These are phyloP conservation scores for Muscicapa adusta DNA, from an alignment of 2,113 vertebrate genomes.

Conservation along the genomic window DNA sequence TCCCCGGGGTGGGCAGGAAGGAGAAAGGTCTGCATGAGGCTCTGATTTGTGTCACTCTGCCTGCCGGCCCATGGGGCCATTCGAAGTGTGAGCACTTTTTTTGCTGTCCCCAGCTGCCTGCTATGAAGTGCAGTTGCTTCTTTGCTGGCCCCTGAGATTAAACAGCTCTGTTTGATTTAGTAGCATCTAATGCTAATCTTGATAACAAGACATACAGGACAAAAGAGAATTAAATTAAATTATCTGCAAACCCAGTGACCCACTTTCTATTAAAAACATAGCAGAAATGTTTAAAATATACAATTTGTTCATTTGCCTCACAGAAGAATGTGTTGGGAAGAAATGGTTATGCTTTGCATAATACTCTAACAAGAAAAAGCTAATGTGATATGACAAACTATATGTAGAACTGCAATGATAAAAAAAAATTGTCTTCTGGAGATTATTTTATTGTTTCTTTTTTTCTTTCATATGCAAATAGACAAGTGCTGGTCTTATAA, in stretches of 20 bases:
- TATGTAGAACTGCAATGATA: background rate
- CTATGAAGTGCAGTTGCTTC: background rate
- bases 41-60: background rate
- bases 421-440: conserved; percentile 3
- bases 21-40: background rate
- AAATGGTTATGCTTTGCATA: background rate
- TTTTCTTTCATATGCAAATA: conserved; percentile 39
- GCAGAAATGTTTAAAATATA: background rate
- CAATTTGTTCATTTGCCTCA: background rate
- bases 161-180: background rate
- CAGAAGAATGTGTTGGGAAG: background rate
- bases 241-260: conserved; percentile 29
- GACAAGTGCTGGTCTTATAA: background rate
- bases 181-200: background rate
- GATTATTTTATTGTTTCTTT: background rate
- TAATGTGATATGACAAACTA: background rate
- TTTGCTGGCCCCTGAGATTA: background rate
- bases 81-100: background rate
- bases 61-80: background rate
- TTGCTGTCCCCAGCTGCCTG: background rate
- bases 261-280: conserved; percentile 8
- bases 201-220: background rate
- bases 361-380: background rate
- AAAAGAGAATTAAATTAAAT: background rate
- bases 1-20: background rate